Percentiles rank a stretch among this genome's conserved stretches.
These are phyloP conservation scores for Smithornis capensis DNA, from an alignment of 2,113 vertebrate genomes.

Conservation along the genomic window DNA sequence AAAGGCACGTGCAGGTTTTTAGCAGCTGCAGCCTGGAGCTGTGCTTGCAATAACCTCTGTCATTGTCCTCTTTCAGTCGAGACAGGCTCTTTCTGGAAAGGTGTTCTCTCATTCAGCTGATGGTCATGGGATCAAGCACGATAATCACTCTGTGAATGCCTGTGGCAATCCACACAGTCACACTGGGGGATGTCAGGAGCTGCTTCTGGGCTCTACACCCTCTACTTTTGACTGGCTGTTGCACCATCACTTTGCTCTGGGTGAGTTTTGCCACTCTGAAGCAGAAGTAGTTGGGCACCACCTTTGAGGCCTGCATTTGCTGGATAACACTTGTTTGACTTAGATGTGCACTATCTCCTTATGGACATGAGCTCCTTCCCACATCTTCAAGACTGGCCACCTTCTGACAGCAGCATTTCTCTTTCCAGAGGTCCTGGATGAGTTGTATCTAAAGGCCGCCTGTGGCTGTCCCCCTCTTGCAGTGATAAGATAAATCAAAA, in stretches of 20 bases:
- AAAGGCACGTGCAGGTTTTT: not conserved
- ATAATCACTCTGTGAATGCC: not conserved
- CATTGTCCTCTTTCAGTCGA: not conserved
- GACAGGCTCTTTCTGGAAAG: not conserved
- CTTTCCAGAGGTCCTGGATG: not conserved
- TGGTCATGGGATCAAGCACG: not conserved
- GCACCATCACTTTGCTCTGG: not conserved
- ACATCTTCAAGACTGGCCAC: not conserved
- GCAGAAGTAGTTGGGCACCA: not conserved
- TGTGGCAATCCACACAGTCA: not conserved
- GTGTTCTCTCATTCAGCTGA: not conserved
- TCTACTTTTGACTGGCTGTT: accelerated
- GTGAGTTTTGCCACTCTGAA: not conserved
- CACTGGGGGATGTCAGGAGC: not conserved
- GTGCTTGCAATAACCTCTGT: not conserved
- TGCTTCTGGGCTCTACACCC: not conserved
- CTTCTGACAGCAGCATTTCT: not conserved
- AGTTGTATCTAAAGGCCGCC: not conserved
- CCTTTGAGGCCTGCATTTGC: not conserved
- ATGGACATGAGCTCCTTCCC: not conserved
- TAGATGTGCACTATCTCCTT: not conserved
- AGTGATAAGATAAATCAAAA: not conserved
- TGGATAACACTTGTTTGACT: not conserved
- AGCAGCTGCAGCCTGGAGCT: not conserved
- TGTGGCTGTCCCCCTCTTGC: not conserved